Evolutionary conservation across 2,113 vertebrate genomes (phyloP), one percentile per base, ranked within the genome.

Genomic region (Trinectes maculatus): DNA sequence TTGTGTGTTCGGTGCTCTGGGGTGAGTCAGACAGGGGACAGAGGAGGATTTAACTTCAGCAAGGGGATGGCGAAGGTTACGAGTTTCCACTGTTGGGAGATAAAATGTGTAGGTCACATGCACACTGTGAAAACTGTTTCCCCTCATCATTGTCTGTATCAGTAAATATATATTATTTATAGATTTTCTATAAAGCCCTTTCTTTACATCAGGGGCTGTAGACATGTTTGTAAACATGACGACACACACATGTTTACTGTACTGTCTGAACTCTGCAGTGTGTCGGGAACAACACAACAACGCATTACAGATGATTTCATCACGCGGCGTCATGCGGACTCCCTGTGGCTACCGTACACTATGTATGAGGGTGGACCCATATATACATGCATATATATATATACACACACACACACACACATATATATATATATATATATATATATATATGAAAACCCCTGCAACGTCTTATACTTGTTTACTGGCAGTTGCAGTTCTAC

Each of bases 251-350:
- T 33, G 26, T 52, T 46, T 31, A 36, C 51, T 55, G 49, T 46
- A 51, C 46, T 53, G 61, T 42, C 44, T 13, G 53, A 18, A n/a
- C 29, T 60, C 40, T 64, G 53, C 39, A 18, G 13, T 16, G 28
- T 77, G 46, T 26, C 22, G 15, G 12, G 10, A 46, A 44, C 54
- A 21, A 16, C 6, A 56, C 18, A 47, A 24, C 83, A 62, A 43
- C 39, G 3, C 2, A 60, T 82, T 85, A 73, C 83, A 83, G n/a
- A n/a, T 31, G 4, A 31, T 31, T 31, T 31, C 29, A 44, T 85
- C 83, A 85, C 70, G 72, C 71, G 60, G n/a, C 26, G 51, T 49
- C 22, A 42, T 48, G 57, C 15, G 16, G 19, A 40, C 40, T 63
- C 46, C 28, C 24, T 48, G 46, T 37, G 43, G 56, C 56, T 53